phyloP scores from a whole-genome alignment of 2,888 invertebrate species.

The Vesta saturnalis region DNA sequence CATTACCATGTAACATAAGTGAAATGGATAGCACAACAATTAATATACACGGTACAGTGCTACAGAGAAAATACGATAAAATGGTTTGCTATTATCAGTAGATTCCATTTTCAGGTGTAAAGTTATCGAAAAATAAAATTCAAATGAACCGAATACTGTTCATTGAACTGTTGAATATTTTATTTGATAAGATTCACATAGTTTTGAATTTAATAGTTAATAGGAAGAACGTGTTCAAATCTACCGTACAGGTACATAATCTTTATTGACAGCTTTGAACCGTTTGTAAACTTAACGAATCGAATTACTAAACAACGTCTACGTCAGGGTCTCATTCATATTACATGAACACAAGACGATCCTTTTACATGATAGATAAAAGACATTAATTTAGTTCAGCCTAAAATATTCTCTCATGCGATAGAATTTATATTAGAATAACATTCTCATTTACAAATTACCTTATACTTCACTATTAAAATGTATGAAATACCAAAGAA shows the following conservation, averaged over 20 bases:
- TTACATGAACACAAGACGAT: constrained; percentile 1
- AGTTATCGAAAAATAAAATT: too few relatives aligned
- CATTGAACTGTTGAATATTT: neutral
- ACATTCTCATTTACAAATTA: too few relatives aligned
- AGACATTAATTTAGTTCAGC: neutral
- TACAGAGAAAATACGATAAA: neutral
- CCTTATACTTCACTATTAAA: too few relatives aligned
- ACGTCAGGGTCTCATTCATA: neutral
- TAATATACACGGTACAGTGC: neutral
- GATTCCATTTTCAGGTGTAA: too few relatives aligned
- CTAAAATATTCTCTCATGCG: constrained; percentile 1
- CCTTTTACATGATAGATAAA: constrained; percentile 1
- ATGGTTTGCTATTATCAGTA: neutral
- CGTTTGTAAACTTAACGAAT: neutral
- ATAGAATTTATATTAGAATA: constrained; percentile 1
- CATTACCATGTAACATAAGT: neutral
- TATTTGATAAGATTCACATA: neutral
- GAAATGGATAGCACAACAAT: too few relatives aligned
- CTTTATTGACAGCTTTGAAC: neutral
- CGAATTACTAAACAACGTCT: constrained; percentile 1
- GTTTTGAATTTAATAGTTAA: neutral
- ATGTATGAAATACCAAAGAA: too few relatives aligned
- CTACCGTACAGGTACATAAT: neutral
- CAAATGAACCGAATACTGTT: too few relatives aligned
- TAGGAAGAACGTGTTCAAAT: neutral